Evolutionary conservation across 2,113 vertebrate genomes (phyloP).

Genomic region (Puntigrus tetrazona): DNA sequence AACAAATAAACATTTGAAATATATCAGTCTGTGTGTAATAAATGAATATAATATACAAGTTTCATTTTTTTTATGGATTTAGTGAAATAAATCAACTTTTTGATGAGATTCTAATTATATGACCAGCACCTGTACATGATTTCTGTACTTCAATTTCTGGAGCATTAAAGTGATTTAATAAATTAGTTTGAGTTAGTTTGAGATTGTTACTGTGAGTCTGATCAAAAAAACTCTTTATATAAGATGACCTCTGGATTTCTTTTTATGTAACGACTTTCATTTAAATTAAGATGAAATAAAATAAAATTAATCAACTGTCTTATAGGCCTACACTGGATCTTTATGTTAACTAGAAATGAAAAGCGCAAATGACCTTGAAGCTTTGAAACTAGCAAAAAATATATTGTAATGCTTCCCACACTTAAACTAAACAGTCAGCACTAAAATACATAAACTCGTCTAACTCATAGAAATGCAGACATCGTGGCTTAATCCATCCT

Average conservation of each 20-base stretch:
- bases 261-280: not conserved
- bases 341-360: not conserved
- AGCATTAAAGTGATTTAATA: no score
- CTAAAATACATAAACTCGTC: slow-evolving; percentile 30
- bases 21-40: no score
- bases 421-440: slow-evolving; percentile 37
- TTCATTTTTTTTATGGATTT: no score
- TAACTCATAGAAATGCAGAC: slow-evolving; percentile 40
- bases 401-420: not conserved
- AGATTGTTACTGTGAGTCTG: no score
- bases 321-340: not conserved
- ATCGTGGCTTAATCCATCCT: slow-evolving; percentile 44
- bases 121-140: no score
- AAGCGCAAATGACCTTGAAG: not conserved
- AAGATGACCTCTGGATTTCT: slow-evolving; percentile 10
- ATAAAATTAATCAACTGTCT: not conserved
- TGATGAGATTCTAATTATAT: no score
- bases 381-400: not conserved
- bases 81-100: no score
- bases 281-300: not conserved
- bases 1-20: no score
- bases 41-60: no score
- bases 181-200: no score
- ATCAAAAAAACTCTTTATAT: not conserved
- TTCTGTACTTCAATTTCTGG: no score